Base-by-base conservation (phyloP, 2,113 vertebrate species). In the Leucoraja erinaceus region DNA sequence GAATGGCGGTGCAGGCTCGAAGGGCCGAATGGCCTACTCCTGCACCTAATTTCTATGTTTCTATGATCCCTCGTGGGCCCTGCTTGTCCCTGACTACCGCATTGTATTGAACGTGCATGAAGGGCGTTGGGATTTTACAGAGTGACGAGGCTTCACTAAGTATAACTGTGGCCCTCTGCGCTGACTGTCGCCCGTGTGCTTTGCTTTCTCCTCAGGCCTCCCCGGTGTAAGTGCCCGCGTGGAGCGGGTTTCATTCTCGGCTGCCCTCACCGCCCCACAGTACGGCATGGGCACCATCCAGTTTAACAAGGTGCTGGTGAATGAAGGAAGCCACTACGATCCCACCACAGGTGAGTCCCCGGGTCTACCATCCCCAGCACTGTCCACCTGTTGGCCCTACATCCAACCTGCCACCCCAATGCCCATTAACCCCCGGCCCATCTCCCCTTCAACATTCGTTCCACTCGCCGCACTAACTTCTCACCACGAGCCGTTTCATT, bases 241-340 rank as follows among this genome's bases (percentile, higher is more conserved):
- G 54, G 97, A 97, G 5, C 95, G 96, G 6, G 94, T 98, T 8
- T 97, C 98, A 4, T 99, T 99, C 95, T 98, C 98, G 0, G 98
- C 98, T 0, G 97, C 98, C 0, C 95, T 99, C 93, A 98, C 97
- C 79, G 95, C 95, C 5, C 96, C 96, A 0, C 95, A 97, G 93
- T 91, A 94, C 7, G 94, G 95, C 68, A 93, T 97, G 0, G 98
- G 98, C 93, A 99, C 98, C 33, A 96, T 99, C 20, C 93, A 96
- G 93, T 99, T 99, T 47, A 97, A 99, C 83, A 95, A 96, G 83
- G 94, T 98, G 38, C 96, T 99, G 93, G 96, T 98, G 94, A 99
- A 99, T 11, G 98, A 99, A 7, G 96, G 97, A 0, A 93, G 95
- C 0, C 95, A 94, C 94, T 99, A 99, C 5, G 94, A 98, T 66